phyloP scores from a whole-genome alignment of 2,797 vertebrate species.

The Channa striata region DNA sequence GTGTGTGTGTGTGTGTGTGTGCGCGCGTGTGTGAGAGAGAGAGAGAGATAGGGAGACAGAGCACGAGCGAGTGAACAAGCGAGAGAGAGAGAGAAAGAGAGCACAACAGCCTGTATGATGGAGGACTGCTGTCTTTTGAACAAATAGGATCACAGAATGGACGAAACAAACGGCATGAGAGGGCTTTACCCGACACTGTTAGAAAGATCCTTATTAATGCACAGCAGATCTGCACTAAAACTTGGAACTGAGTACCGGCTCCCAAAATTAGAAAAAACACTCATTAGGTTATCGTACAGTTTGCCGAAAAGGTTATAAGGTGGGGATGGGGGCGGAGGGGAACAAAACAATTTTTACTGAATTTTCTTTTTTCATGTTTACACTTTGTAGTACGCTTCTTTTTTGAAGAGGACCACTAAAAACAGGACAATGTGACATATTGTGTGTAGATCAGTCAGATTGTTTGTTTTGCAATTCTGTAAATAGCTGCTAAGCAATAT shows the following conservation, averaged over 20 bases:
- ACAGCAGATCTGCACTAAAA: slow-evolving; percentile 77
- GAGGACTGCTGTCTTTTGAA: slow-evolving; percentile 68
- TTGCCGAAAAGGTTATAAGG: slow-evolving; percentile 66
- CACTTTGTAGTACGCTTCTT: slow-evolving; percentile 73
- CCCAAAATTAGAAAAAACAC: slow-evolving; percentile 71
- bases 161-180: slow-evolving; percentile 62
- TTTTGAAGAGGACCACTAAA: slow-evolving; percentile 85
- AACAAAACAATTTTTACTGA: slow-evolving; percentile 61
- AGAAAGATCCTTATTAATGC: slow-evolving; percentile 65
- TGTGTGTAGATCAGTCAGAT: slow-evolving; percentile 73
- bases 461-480: slow-evolving; percentile 79
- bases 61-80: not conserved
- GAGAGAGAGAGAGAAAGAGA: not conserved
- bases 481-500: slow-evolving; percentile 85
- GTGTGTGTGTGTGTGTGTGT: slow-evolving; percentile 4
- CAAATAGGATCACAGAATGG: slow-evolving; percentile 63
- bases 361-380: slow-evolving; percentile 80
- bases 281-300: slow-evolving; percentile 69
- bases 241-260: slow-evolving; percentile 57
- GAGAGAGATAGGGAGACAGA: too few species aligned
- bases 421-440: slow-evolving; percentile 75
- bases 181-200: slow-evolving; percentile 78
- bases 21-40: not conserved
- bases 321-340: slow-evolving; percentile 6
- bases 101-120: slow-evolving; percentile 65